These are phyloP conservation scores for Anastrepha obliqua DNA, from an alignment of 1,140 invertebrate species.

Conservation along the genomic window DNA sequence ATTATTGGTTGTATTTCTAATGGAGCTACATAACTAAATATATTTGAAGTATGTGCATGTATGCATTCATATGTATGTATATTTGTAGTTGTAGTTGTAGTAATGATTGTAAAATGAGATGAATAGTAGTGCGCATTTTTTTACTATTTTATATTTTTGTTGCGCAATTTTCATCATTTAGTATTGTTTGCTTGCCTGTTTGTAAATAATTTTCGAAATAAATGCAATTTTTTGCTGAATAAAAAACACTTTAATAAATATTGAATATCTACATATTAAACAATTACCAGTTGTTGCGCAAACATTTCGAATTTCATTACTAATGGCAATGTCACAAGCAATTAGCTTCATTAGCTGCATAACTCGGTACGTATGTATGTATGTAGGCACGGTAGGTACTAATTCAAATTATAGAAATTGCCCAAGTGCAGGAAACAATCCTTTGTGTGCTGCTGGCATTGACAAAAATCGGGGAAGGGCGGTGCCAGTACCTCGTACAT, in stretches of 20 bases:
- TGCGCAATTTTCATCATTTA: not conserved
- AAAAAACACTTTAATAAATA: constrained; percentile 42
- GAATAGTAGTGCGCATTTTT: not conserved
- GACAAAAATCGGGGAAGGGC: constrained; percentile 87
- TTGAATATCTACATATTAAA: constrained; percentile 3
- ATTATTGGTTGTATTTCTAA: not conserved
- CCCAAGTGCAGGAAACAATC: constrained; percentile 83
- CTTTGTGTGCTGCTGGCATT: constrained; percentile 87
- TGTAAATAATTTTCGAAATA: constrained; percentile 39
- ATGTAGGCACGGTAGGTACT: not conserved
- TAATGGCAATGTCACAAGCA: constrained; percentile 4
- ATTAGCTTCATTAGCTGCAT: not conserved
- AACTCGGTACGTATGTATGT: not conserved
- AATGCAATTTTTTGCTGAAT: not conserved
- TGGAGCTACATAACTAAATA: not conserved
- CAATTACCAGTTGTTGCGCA: not conserved
- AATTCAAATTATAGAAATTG: constrained; percentile 76
- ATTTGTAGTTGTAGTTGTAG: not conserved
- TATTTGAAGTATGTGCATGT: not conserved
- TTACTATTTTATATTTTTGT: not conserved
- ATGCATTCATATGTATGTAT: too few species aligned
- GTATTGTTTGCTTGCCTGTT: not conserved
- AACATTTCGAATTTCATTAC: constrained; percentile 27
- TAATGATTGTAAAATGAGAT: not conserved
- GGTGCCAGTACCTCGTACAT: constrained; percentile 83